These are phyloP conservation scores for Corythaixoides concolor DNA, from an alignment of 2,113 vertebrate genomes.

Conservation along the genomic window DNA sequence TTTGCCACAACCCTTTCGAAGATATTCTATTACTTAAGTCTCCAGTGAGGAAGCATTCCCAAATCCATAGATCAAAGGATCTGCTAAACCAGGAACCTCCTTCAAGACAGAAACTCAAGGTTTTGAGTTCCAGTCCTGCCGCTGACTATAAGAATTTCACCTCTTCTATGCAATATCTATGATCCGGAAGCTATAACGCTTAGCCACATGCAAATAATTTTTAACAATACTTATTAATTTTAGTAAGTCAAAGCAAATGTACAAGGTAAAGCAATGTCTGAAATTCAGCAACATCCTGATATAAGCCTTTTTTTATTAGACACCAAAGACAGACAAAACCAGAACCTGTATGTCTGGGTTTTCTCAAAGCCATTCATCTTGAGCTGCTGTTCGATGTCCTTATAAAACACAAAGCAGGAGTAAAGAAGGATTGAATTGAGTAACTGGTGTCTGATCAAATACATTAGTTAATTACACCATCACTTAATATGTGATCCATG, in stretches of 20 bases:
- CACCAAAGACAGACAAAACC: neutral
- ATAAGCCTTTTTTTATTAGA: neutral
- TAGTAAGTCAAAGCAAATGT: neutral
- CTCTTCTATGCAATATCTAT: neutral
- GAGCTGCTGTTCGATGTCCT: neutral
- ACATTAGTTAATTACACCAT: neutral
- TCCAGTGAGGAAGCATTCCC: neutral
- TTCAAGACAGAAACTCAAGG: neutral
- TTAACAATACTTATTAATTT: neutral
- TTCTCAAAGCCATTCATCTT: slow-evolving; percentile 5
- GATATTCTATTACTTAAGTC: neutral
- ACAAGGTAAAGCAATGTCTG: neutral
- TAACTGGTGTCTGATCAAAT: neutral
- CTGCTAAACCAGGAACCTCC: neutral
- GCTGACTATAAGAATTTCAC: neutral
- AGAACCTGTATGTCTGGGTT: neutral
- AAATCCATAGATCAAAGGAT: neutral
- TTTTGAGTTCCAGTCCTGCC: neutral
- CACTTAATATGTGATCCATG: neutral
- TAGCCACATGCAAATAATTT: neutral
- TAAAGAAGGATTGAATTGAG: neutral
- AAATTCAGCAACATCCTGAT: neutral
- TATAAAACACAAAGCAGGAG: slow-evolving; percentile 12
- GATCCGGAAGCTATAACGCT: neutral
- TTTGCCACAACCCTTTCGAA: neutral